A percentile compares a stretch with the other conserved stretches of the same genome.
phyloP scores from a whole-genome alignment of 2,113 vertebrate species.

The Perca schrenkii region DNA sequence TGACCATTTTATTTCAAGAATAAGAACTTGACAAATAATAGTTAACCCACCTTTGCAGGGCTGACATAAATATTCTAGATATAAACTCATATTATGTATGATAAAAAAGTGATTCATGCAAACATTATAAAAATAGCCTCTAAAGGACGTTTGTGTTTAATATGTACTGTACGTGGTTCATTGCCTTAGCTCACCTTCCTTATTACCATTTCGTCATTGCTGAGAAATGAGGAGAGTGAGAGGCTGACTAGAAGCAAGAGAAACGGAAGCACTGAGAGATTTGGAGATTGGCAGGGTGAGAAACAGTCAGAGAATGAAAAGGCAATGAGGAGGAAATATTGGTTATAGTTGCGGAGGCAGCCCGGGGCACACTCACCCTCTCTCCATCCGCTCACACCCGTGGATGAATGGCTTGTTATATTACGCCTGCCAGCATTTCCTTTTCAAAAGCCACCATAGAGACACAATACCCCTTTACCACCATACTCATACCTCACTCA shows the following conservation, averaged over 20 bases:
- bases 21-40: neutral
- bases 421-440: slow-evolving; percentile 56
- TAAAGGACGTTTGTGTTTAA: slow-evolving; percentile 2
- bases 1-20: neutral
- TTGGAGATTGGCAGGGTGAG: slow-evolving; percentile 21
- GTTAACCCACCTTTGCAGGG: neutral
- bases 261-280: slow-evolving; percentile 18
- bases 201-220: slow-evolving; percentile 24
- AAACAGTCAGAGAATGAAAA: slow-evolving; percentile 46
- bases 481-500: slow-evolving; percentile 30
- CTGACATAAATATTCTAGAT: neutral
- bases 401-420: slow-evolving; percentile 55
- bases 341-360: slow-evolving; percentile 34
- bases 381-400: slow-evolving; percentile 24
- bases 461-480: slow-evolving; percentile 39
- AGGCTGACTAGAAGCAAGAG: neutral
- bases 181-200: slow-evolving; percentile 2
- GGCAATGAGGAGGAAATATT: slow-evolving; percentile 47
- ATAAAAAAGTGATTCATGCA: neutral
- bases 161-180: neutral
- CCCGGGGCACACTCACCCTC: slow-evolving; percentile 27
- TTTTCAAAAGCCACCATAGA: slow-evolving; percentile 42
- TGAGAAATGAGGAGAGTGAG: neutral
- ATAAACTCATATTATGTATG: neutral
- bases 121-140: neutral